Evolutionary conservation across 2,113 vertebrate species (phyloP).

Genomic region (Tamias sibiricus): DNA sequence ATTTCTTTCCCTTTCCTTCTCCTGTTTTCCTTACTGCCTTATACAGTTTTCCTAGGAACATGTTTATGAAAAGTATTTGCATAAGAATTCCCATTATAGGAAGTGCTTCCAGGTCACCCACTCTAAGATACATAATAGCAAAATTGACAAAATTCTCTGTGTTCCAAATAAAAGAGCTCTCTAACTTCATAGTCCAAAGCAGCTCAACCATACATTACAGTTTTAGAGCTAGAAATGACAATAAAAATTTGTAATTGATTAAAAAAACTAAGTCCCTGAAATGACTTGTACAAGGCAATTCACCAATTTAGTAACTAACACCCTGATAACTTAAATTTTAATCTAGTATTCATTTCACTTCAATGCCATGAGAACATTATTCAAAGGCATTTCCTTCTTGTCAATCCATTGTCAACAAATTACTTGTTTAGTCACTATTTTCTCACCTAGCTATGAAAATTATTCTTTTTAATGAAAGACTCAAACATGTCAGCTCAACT

Average conservation of each 20-base stretch:
- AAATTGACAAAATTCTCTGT: background rate
- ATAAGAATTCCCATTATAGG: background rate
- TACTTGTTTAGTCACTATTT: background rate
- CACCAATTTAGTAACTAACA: background rate
- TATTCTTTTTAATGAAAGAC: background rate
- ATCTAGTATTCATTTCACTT: background rate
- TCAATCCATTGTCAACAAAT: background rate
- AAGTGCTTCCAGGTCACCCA: background rate
- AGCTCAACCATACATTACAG: background rate
- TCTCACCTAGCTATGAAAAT: background rate
- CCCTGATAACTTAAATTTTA: background rate
- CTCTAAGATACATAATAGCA: background rate
- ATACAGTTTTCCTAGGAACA: background rate
- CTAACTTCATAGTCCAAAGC: background rate
- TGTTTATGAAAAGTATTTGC: background rate
- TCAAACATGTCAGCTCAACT: background rate
- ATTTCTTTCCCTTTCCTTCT: background rate
- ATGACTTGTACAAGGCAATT: background rate
- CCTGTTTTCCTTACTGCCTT: background rate
- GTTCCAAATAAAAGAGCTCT: background rate
- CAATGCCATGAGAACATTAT: background rate
- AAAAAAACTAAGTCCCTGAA: background rate
- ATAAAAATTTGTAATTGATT: background rate
- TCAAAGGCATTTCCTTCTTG: background rate
- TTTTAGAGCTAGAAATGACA: background rate